These are phyloP conservation scores for Ennomos erosarius DNA, from an alignment of 2,888 invertebrate genomes.

Conservation along the genomic window DNA sequence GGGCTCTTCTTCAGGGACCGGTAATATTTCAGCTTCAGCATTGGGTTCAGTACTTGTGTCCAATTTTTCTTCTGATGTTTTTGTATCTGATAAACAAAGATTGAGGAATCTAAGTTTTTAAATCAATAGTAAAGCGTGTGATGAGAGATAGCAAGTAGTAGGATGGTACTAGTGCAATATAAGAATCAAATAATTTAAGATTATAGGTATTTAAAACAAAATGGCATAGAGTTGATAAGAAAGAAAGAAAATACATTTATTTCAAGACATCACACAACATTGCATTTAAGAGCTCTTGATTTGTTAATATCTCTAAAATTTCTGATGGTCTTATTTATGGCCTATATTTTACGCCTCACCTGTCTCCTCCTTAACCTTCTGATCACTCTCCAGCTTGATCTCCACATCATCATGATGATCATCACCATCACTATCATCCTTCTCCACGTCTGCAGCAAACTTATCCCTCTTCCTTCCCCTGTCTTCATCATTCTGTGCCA, in stretches of 20 bases:
- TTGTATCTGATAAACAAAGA: conserved; percentile 35
- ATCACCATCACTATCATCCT: conserved; percentile 78
- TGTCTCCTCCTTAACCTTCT: conserved; percentile 16
- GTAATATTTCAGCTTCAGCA: conserved; percentile 2
- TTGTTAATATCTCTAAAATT: no score
- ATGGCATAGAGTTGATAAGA: no score
- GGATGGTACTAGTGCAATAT: no score
- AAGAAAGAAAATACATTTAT: no score
- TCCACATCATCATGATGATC: conserved; percentile 58
- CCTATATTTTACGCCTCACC: conserved; percentile 1
- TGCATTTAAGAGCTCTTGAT: no score
- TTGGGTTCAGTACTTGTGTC: conserved; percentile 39
- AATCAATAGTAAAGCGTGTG: no score
- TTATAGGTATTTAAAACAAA: no score
- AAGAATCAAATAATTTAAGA: no score
- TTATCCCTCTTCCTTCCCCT: conserved; percentile 65
- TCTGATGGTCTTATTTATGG: no score
- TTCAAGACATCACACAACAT: no score
- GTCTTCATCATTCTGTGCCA: conserved; percentile 28
- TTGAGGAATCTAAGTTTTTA: no score
- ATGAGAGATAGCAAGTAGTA: no score
- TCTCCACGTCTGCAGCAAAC: conserved; percentile 73
- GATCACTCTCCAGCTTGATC: conserved; percentile 22
- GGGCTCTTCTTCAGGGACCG: conserved; percentile 3
- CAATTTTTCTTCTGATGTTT: conserved; percentile 45